Evolutionary conservation across 2,113 vertebrate genomes (phyloP), one percentile per base, ranked within the genome.

Genomic region (Eublepharis macularius): DNA sequence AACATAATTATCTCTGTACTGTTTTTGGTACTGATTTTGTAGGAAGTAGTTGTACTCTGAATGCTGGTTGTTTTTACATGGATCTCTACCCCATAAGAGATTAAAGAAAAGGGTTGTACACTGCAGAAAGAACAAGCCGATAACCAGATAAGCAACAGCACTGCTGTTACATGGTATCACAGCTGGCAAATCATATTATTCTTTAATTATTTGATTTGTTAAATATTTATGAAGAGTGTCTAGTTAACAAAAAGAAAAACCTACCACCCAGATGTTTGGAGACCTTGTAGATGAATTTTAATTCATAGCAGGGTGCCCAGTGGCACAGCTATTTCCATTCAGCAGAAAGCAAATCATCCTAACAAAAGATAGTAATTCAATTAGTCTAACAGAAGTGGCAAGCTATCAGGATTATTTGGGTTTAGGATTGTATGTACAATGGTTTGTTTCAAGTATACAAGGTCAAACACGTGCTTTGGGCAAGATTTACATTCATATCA

Each of bases 221-320:
- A 89, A 94, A 66, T 92, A 85, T 80, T 85, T 90, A 85, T 85
- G 36, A 89, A 86, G 2, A 77, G 51, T 66, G 2, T 19, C 49
- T 86, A 12, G 87, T 29, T 2, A 43, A 60, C 19, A 92, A 49
- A 91, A 81, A 72, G 41, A 68, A 21, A 36, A 68, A 45, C 24
- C 45, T 12, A 70, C 3, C 7, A 72, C 43, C 81, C 74, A 88
- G 39, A 80, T 54, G 19, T 39, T 77, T 80, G 51, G 21, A 88
- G 80, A 69, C 29, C 29, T 78, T 21, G 43, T 34, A 80, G 7
- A 10, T 86, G 85, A 74, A 76, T 81, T 26, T 45, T 90, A 89
- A 84, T 65, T 81, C 34, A 75, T 60, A 80, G 69, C 73, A 81
- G 2, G 2, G 17, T 87, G 32, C 0, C 70, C 66, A 79, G 47